Conservation (phyloP, 2,797 vertebrate species). For the Chloroceryle amazona region DNA sequence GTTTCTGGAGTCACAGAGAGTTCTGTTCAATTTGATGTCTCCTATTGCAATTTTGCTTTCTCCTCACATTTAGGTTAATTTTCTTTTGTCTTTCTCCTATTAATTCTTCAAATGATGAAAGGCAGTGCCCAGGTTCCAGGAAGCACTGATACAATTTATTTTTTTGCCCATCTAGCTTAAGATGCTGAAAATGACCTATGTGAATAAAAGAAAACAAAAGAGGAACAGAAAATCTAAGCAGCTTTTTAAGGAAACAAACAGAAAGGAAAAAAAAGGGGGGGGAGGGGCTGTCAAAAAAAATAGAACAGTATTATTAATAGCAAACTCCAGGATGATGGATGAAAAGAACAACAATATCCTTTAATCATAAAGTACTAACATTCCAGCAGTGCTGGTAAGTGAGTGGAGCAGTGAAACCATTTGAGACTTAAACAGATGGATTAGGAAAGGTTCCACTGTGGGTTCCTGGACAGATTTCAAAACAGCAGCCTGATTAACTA, state of each 20-base stretch:
- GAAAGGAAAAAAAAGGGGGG: too few relatives aligned
- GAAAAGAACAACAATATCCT: slow-evolving; percentile 78
- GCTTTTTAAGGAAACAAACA: slow-evolving; percentile 18
- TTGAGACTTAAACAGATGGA: slow-evolving; percentile 80
- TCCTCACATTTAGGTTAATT: slow-evolving; percentile 32
- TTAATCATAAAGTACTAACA: slow-evolving; percentile 79
- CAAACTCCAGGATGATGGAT: slow-evolving; percentile 75
- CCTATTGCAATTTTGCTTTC: background rate
- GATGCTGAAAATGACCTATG: slow-evolving; percentile 39
- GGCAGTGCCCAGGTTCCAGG: background rate
- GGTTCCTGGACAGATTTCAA: slow-evolving; percentile 78
- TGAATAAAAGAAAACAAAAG: slow-evolving; percentile 33
- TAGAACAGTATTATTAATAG: slow-evolving; percentile 70
- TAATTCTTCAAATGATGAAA: slow-evolving; percentile 51
- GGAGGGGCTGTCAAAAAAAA: rapidly evolving
- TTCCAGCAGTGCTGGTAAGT: slow-evolving; percentile 75
- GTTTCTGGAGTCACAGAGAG: background rate
- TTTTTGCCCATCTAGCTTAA: background rate
- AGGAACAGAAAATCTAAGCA: slow-evolving; percentile 52
- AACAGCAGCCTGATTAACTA: slow-evolving; percentile 79
- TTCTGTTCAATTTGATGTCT: background rate
- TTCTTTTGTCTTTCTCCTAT: slow-evolving; percentile 47
- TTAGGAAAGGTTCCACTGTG: slow-evolving; percentile 77
- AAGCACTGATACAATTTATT: background rate
- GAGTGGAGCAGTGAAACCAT: slow-evolving; percentile 75